Base-by-base conservation (phyloP, 2,888 invertebrate genomes). In the Nemotelus pantherinus region DNA sequence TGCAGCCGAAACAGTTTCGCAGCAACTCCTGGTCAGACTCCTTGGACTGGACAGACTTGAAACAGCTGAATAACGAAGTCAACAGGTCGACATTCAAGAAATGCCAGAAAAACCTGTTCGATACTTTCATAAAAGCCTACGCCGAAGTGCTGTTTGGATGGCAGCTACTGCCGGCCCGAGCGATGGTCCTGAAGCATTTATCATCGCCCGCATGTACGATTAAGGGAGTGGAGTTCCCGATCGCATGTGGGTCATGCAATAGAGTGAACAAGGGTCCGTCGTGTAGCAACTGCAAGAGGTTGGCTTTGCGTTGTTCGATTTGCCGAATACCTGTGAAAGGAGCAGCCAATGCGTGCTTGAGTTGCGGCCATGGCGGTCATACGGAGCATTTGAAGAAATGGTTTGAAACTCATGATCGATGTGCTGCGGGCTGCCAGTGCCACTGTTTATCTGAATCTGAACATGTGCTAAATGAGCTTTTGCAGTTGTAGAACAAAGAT, bases 291-390 rank as follows among this genome's bases (percentile, higher is more conserved):
- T 97, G 97, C 85, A 92, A 93, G 82, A 90, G 91, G 75, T 89
- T 93, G 47, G 92, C 93, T 77, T 89, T 97, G 81, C 92, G 92
- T 83, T 97, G 97, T 88, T 90, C 93, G 25, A 90, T 97, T 81
- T 98, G 97, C 87, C 93, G 93, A 83, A 90, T 95, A 80, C 93
- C 95, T 10, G 96, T 97, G 48, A 91, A 93, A 88, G 97, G 94
- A 2, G 91, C 91, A 1, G 93, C 95, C 74, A 94, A 93, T 85
- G 94, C 95, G 82, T 98, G 98, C 87, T 89, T 94, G 76, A 90
- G 92, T 80, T 98, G 98, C 88, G 96, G 96, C 0, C 98, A 98
- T 87, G 97, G 97, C 2, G 98, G 97, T 0, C 98, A 98, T 86
- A 92, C 94, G 2, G 87, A 89, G 70, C 97, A 97, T 86, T 91